phyloP scores from a whole-genome alignment of 2,113 vertebrate species.

The Gadus macrocephalus region DNA sequence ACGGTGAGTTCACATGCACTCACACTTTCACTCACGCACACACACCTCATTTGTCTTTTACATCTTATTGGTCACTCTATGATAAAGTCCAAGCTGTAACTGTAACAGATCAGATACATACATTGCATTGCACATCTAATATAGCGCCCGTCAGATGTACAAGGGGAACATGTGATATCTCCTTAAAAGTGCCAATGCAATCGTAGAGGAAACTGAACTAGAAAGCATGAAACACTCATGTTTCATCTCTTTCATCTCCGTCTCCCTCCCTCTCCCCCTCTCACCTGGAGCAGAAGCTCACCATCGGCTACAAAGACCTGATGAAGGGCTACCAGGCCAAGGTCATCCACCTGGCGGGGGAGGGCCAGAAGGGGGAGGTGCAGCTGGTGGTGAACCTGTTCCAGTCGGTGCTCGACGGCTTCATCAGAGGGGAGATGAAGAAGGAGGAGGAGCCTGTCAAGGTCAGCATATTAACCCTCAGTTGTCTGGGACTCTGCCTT shows the following conservation, averaged over 20 bases:
- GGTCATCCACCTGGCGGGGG: slow-evolving; percentile 81
- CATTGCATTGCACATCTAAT: not conserved
- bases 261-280: not conserved
- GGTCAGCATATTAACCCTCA: slow-evolving; percentile 53
- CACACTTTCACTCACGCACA: not conserved
- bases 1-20: slow-evolving; percentile 74
- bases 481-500: too few species aligned
- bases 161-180: too few species aligned
- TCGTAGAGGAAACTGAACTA: too few species aligned
- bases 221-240: not conserved
- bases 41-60: not conserved
- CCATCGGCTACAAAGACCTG: slow-evolving; percentile 89
- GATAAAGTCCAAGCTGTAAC: not conserved
- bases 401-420: slow-evolving; percentile 93
- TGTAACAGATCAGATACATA: not conserved
- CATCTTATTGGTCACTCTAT: not conserved
- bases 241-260: slow-evolving; percentile 7
- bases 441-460: slow-evolving; percentile 82
- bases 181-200: too few species aligned
- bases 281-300: slow-evolving; percentile 75
- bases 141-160: too few species aligned
- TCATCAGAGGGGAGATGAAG: slow-evolving; percentile 87
- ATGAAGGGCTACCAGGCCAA: slow-evolving; percentile 90
- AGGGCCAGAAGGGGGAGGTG: slow-evolving; percentile 83
- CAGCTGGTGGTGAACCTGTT: slow-evolving; percentile 95